Evolutionary conservation across 2,797 vertebrate genomes (phyloP).

Genomic region (Euthynnus affinis): DNA sequence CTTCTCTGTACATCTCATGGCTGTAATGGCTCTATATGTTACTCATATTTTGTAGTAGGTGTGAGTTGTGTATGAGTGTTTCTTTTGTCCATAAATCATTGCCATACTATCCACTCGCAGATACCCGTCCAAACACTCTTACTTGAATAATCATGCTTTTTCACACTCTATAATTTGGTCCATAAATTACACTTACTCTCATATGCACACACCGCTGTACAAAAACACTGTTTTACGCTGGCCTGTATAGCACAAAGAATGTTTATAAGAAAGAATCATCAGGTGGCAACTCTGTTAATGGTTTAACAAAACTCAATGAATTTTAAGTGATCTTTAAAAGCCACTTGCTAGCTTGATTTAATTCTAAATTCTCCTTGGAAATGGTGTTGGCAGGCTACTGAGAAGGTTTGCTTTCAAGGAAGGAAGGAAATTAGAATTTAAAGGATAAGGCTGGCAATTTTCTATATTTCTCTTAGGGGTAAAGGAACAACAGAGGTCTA

Average conservation of each 20-base stretch:
- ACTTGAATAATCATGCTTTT: not conserved
- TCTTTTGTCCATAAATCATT: not conserved
- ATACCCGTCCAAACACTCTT: too few species aligned
- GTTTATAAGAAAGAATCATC: not conserved
- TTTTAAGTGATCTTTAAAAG: slow-evolving; percentile 16
- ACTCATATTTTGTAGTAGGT: not conserved
- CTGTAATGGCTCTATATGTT: too few species aligned
- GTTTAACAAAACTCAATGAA: not conserved
- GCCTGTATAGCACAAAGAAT: not conserved
- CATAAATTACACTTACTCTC: not conserved
- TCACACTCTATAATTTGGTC: not conserved
- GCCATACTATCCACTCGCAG: not conserved
- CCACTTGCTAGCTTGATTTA: not conserved
- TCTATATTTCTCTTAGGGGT: too few species aligned
- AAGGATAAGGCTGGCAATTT: too few species aligned
- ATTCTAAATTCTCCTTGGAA: slow-evolving; percentile 2
- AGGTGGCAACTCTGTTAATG: too few species aligned
- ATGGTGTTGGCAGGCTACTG: not conserved
- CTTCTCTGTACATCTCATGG: not conserved
- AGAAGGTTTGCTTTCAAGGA: not conserved
- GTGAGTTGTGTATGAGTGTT: not conserved
- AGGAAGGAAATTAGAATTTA: too few species aligned
- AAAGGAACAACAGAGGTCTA: too few species aligned
- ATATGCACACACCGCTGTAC: not conserved
- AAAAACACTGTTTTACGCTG: not conserved